phyloP scores from a whole-genome alignment of 2,113 vertebrate genomes.

The Gasterosteus aculeatus region DNA sequence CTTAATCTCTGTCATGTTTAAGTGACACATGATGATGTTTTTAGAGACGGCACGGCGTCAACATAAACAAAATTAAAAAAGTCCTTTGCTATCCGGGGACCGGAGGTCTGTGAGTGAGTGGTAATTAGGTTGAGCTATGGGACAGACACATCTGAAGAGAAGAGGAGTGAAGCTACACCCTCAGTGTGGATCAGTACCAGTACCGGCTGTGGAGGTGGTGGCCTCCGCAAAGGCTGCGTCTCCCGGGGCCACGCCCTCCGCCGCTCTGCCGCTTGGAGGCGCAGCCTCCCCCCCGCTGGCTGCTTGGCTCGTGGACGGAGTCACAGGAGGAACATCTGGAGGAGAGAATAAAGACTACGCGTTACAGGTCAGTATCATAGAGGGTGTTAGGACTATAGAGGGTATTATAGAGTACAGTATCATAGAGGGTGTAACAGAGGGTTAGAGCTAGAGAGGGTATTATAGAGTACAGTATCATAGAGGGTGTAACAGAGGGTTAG shows the following conservation, averaged over 20 bases:
- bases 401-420: too few relatives aligned
- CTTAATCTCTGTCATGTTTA: not conserved
- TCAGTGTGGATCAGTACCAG: conserved; percentile 55
- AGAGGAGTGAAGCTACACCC: too few relatives aligned
- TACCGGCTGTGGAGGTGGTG: conserved; percentile 33
- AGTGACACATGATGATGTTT: not conserved
- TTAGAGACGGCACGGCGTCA: not conserved
- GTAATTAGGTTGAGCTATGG: not conserved
- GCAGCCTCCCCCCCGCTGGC: conserved; percentile 16
- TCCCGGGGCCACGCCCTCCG: conserved; percentile 15
- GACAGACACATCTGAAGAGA: too few relatives aligned
- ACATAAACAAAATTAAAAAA: not conserved
- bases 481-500: too few relatives aligned
- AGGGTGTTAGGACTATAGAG: too few relatives aligned
- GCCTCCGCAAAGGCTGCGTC: conserved; percentile 55
- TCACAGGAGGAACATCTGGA: conserved; percentile 46
- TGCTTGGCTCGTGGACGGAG: conserved; percentile 51
- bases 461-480: too few relatives aligned
- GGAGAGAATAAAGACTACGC: not conserved
- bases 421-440: too few relatives aligned
- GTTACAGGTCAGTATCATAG: too few relatives aligned
- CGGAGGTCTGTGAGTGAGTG: not conserved
- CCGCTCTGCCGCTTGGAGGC: conserved; percentile 30
- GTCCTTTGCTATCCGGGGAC: not conserved
- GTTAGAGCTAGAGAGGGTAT: too few relatives aligned